Conservation (phyloP, 64 coral and sea anemone genomes). For the Porites lutea region DNA sequence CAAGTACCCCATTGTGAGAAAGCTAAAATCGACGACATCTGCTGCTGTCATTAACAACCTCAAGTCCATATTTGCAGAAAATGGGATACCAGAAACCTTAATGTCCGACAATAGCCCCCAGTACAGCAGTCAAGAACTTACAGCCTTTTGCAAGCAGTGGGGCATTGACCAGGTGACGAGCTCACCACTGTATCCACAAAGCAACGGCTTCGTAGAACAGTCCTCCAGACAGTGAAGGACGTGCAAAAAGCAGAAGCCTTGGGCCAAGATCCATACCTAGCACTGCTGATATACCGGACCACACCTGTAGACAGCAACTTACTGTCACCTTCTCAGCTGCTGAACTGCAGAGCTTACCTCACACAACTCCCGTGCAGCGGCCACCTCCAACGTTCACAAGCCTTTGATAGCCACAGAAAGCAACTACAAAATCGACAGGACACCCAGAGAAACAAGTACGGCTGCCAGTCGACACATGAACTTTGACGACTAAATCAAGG, state of each 20-base stretch:
- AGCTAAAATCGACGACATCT: too few species aligned
- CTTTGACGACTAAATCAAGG: too few species aligned
- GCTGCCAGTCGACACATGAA: too few species aligned
- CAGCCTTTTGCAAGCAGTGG: background rate
- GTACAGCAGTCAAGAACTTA: slow-evolving; percentile 21
- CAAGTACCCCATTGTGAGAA: too few species aligned
- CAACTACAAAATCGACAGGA: background rate
- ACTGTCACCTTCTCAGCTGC: slow-evolving; percentile 7
- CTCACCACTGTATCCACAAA: slow-evolving; percentile 26
- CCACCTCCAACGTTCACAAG: background rate
- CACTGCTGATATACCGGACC: slow-evolving; percentile 28
- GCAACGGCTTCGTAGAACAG: slow-evolving; percentile 40
- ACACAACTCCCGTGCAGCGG: slow-evolving; percentile 9
- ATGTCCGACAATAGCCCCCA: slow-evolving; percentile 44
- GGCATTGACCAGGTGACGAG: background rate
- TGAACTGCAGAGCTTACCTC: slow-evolving; percentile 20
- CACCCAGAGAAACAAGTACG: too few species aligned
- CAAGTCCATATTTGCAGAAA: slow-evolving; percentile 43
- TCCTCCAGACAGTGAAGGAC: slow-evolving; percentile 43
- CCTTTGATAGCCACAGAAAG: background rate
- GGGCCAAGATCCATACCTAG: slow-evolving; percentile 58
- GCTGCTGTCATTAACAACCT: too few species aligned
- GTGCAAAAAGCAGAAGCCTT: slow-evolving; percentile 46
- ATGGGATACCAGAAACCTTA: slow-evolving; percentile 35
- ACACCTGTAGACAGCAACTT: slow-evolving; percentile 54